Percentiles rank a stretch among this genome's conserved stretches.
Evolutionary conservation across 1,140 invertebrate genomes (phyloP).

Genomic region (Tetragonula clypearis): DNA sequence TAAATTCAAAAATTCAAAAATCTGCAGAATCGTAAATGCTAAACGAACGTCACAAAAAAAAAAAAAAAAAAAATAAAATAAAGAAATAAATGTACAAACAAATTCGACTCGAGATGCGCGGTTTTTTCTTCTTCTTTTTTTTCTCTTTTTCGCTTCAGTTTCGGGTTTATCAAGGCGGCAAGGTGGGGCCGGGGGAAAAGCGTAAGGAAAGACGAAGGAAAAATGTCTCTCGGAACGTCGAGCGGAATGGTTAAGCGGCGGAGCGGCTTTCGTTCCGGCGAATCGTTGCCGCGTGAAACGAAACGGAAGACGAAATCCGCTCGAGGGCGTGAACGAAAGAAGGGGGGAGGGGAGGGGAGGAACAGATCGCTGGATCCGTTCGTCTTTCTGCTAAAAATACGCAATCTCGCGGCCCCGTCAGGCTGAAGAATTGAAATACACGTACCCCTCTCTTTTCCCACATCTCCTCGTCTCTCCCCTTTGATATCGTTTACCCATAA

Average conservation of each 20-base stretch:
- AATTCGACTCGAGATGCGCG: too few relatives aligned
- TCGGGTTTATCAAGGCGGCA: constrained; percentile 3
- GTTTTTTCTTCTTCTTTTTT: too few relatives aligned
- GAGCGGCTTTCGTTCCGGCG: constrained; percentile 56
- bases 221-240: constrained; percentile 36
- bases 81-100: too few relatives aligned
- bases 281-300: constrained; percentile 79
- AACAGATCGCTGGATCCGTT: constrained; percentile 38
- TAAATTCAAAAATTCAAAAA: too few relatives aligned
- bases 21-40: too few relatives aligned
- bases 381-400: constrained; percentile 80
- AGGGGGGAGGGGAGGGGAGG: constrained; percentile 1
- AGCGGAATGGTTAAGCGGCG: constrained; percentile 39
- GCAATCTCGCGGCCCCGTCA: constrained; percentile 81
- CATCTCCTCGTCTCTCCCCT: constrained; percentile 58
- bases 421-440: constrained; percentile 83
- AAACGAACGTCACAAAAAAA: too few relatives aligned
- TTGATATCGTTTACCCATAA: constrained; percentile 83
- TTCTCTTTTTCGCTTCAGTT: neutral
- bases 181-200: neutral
- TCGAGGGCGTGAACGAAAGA: constrained; percentile 48
- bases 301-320: constrained; percentile 77
- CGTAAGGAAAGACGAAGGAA: constrained; percentile 38
- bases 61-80: too few relatives aligned
- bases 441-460: constrained; percentile 54